Conservation (phyloP, 2,888 invertebrate genomes). For the Papilio protenor region DNA sequence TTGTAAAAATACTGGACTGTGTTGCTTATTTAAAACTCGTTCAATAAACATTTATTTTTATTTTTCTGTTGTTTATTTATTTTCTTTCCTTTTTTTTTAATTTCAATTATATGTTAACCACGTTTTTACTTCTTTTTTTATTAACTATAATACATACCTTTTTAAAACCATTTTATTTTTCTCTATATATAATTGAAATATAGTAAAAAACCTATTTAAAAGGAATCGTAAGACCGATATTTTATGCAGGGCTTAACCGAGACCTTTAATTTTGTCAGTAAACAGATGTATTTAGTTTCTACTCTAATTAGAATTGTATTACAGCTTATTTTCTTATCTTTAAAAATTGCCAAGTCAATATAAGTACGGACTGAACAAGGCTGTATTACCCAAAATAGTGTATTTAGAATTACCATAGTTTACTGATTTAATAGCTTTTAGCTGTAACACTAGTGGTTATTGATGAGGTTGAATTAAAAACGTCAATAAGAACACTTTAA, state of each 20-base stretch:
- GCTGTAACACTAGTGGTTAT: slow-evolving; percentile 27
- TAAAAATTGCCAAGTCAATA: slow-evolving; percentile 57
- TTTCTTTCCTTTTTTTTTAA: slow-evolving; percentile 39
- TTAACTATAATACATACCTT: not conserved
- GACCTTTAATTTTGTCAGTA: no score
- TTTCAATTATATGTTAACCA: slow-evolving; percentile 34
- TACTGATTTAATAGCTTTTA: slow-evolving; percentile 39
- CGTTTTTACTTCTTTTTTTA: not conserved
- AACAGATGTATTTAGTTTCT: no score
- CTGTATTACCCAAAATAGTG: slow-evolving; percentile 55
- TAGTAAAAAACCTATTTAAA: no score
- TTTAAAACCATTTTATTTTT: no score
- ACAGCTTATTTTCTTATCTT: slow-evolving; percentile 45
- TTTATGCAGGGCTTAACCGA: no score
- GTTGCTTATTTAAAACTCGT: slow-evolving; percentile 68
- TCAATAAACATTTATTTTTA: slow-evolving; percentile 78
- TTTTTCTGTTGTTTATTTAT: slow-evolving; percentile 61
- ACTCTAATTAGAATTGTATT: slow-evolving; percentile 16
- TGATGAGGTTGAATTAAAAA: slow-evolving; percentile 29
- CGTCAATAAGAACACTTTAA: not conserved
- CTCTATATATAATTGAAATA: no score
- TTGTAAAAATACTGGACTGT: slow-evolving; percentile 51
- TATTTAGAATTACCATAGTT: slow-evolving; percentile 20
- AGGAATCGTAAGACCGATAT: no score
- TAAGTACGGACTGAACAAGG: slow-evolving; percentile 71